Conservation (phyloP, 2,113 vertebrate genomes). For the Todiramphus saurophagus region DNA sequence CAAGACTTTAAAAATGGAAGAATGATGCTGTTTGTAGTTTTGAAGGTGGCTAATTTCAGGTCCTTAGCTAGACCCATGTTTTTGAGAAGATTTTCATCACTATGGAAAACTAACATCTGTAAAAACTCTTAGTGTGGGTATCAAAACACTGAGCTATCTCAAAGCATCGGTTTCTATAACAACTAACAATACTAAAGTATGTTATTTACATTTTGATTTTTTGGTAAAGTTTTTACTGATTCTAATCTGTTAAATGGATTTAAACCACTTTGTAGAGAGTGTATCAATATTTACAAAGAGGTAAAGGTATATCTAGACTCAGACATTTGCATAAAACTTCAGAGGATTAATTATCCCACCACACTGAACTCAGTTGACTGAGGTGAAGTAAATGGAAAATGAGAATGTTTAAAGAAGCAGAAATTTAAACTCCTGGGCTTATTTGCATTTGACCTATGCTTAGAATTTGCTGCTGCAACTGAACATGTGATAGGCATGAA, state of each 20-base stretch:
- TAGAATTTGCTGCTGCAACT: constrained; percentile 57
- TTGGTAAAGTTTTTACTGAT: neutral
- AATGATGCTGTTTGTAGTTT: neutral
- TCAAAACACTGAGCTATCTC: neutral
- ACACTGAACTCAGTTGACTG: constrained; percentile 24
- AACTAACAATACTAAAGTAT: neutral
- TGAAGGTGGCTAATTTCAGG: neutral
- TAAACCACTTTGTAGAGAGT: neutral
- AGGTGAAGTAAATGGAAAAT: constrained; percentile 61
- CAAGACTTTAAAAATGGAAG: neutral
- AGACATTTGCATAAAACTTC: constrained; percentile 13
- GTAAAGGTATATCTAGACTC: neutral
- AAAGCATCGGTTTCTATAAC: neutral
- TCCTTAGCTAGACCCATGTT: neutral
- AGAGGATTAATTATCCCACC: constrained; percentile 14
- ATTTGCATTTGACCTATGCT: constrained; percentile 63
- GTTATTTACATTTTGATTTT: neutral
- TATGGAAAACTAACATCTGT: neutral
- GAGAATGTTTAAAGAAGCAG: constrained; percentile 53
- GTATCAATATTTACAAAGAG: neutral
- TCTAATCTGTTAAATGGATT: neutral
- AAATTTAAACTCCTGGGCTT: constrained; percentile 46
- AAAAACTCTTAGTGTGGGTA: neutral
- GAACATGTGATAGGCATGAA: constrained; percentile 39
- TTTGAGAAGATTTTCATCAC: neutral